Conservation (phyloP, 2,113 vertebrate species). For the Phylloscopus trochiloides region DNA sequence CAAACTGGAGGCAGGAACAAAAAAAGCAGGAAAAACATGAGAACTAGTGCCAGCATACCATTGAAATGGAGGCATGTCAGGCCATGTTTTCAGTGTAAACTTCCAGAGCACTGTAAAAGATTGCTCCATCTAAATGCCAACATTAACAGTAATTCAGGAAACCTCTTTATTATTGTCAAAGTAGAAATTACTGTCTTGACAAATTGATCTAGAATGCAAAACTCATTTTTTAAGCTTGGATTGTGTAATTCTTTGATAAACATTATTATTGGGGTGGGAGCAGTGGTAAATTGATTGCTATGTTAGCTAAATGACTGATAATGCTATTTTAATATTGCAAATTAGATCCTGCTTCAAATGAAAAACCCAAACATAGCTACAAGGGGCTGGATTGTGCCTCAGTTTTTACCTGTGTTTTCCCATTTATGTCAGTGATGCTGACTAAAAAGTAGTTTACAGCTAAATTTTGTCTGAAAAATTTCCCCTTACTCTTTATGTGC, state of each 20-base stretch:
- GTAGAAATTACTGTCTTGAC: background rate
- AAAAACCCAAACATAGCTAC: background rate
- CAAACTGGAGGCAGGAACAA: background rate
- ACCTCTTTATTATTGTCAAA: background rate
- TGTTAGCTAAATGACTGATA: background rate
- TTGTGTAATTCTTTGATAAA: background rate
- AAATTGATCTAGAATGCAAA: slow-evolving; percentile 4
- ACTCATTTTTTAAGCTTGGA: background rate
- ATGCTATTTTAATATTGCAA: background rate
- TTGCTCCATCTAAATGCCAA: background rate
- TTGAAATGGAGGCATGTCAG: slow-evolving; percentile 5
- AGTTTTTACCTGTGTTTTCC: background rate
- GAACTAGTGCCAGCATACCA: background rate
- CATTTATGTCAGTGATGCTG: background rate
- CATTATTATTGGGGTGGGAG: background rate
- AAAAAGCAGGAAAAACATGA: background rate
- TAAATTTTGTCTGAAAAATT: background rate
- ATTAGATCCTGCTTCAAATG: background rate
- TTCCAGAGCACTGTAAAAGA: background rate
- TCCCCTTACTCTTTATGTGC: background rate
- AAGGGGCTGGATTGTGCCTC: background rate
- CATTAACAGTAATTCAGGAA: background rate
- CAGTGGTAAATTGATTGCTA: background rate
- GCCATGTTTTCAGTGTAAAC: slow-evolving; percentile 16
- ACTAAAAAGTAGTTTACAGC: background rate